Evolutionary conservation across 2,888 invertebrate species (phyloP), one percentile per base, ranked within the genome.

Genomic region (Campopleginae sp.): DNA sequence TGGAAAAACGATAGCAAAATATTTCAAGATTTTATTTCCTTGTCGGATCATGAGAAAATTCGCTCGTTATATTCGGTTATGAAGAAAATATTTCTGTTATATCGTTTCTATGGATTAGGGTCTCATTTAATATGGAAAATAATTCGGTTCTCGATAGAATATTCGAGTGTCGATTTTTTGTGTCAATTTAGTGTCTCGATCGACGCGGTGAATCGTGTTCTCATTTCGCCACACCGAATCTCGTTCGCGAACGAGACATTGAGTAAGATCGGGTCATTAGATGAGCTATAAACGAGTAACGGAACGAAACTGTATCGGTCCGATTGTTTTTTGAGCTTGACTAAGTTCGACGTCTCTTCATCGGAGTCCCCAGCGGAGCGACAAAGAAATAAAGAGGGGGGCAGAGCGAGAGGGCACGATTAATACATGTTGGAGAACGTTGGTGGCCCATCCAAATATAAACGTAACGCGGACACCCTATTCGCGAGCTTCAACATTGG

Each of bases 371-470:
- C 12, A 14, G 14, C 17, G 17, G 38, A 61, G 33, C 19, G 10
- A 61, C 19, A 23, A 27, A n/a, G 68, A 42, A 44, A 44, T 14
- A 14, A 19, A 23, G 42, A 48, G 42, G 14, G 65, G 3, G 27
- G 44, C 33, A 23, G 46, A 63, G 58, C 42, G 66, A 76, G 38
- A 61, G 31, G 19, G 51, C 19, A 48, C 27, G n/a, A 68, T 42
- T 66, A 54, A 61, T 81, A 33, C 10, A 63, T 33, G 27, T 71
- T 79, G 61, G 54, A 70, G 58, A 58, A 42, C 71, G 58, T 72
- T 72, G 72, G 83, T 83, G 78, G 80, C 82, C 75, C 71, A 74
- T 85, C 86, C 87, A 87, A 86, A 87, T 87, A 87, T 87, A 87
- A 87, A 87, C 80, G 74, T 72, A 80, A 82, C 75, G 84, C 80